Base-by-base conservation (phyloP, 2,113 vertebrate genomes). In the Erythrolamprus reginae region DNA sequence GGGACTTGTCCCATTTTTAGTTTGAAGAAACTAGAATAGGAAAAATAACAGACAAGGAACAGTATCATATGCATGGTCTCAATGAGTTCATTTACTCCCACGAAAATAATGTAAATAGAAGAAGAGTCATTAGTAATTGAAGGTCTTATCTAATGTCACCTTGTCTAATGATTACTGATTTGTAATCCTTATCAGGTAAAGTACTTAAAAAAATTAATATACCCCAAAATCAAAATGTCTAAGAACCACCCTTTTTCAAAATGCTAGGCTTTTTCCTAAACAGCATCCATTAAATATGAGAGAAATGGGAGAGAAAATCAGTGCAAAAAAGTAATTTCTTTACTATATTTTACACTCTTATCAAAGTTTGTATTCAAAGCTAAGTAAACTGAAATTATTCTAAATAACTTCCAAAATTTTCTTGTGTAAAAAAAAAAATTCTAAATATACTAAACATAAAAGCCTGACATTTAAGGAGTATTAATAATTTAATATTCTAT, bases 401-500 rank as follows among this genome's bases (percentile, higher is more conserved):
- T 51, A 58, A 88, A 42, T 50, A 53, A 89, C 89, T 93, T 92
- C 51, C 86, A 82, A 28, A n/a, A 45, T 52, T 28, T 52, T 48
- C 10, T 65, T 86, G 88, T 70, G 1, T 83, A 15, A 28, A 92
- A 42, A 92, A 56, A 92, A 82, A 93, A 9, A 21, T 50, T 89
- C 47, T 50, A 12, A 92, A 86, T 91, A 38, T 84, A 88, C 53
- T 50, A 19, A 92, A 88, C 88, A 42, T 82, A 90, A 24, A n/a
- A 58, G 33, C 84, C 47, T 89, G 48, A 28, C 65, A 56, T 91
- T 88, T 91, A 23, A 83, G 86, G 26, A 53, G 21, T 38, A 88
- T 91, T 88, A 91, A 91, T 88, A 91, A 91, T 91, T 82, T 91
- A 58, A 88, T 50, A 86, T 91, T 88, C 3, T 45, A 23, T 55